Base-by-base conservation (phyloP, 2,888 invertebrate species). In the Drosophila cognata region DNA sequence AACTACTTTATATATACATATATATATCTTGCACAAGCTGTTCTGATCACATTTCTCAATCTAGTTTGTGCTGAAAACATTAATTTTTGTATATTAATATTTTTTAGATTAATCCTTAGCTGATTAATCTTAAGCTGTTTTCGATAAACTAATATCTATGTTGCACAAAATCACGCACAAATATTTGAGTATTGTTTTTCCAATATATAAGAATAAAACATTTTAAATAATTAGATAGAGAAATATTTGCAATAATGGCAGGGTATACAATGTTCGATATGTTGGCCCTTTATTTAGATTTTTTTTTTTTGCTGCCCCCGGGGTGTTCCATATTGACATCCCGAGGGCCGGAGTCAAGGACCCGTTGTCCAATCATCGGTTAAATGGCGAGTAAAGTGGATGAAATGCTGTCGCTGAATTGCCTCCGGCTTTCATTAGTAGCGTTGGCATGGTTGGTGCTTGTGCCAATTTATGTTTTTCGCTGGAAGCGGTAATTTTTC, bases 381-480 rank as follows among this genome's bases (percentile, higher is more conserved):
- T 88, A 85, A 88, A 88, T 88, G 89, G 86, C 60, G 88, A 82
- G 79, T 89, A 81, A 88, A 89, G 77, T 79, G 84, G 67, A 75
- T 71, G 60, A 67, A 75, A 61, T 74, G 71, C 61, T 75, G 61
- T 53, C 58, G 57, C 41, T 41, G 60, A 48, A 25, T 35, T 62
- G 66, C 65, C 66, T 63, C 61, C 61, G 65, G 84, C 77, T 74
- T 85, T 88, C 88, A 88, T 85, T 85, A 88, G 84, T 86, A 55
- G 82, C 58, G 62, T 52, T 11, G 53, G 68, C 78, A 60, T 25
- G 36, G 60, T 53, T 55, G 53, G 52, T 48, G 69, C 48, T 74
- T 59, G 77, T 72, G 75, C 72, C 79, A 82, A 89, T 85, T 81
- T 77, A 74, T 70, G 66, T 52, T 18, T 16, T 53, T 50, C 70